Evolutionary conservation across 2,113 vertebrate species (phyloP), one percentile per base, ranked within the genome.

Genomic region (Chiloscyllium plagiosum): DNA sequence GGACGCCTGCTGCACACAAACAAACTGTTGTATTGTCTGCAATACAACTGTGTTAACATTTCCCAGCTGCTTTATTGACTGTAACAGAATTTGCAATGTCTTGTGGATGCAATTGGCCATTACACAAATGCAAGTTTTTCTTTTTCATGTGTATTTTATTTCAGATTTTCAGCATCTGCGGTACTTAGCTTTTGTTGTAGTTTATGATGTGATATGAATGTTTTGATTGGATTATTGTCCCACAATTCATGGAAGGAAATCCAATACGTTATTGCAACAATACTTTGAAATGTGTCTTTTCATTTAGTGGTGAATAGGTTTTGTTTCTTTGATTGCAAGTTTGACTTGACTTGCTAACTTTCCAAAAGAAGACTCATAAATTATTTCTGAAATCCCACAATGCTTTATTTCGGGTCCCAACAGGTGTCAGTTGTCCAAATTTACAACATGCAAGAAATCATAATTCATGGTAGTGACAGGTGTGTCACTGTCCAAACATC

Each of bases 371-470:
- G 37, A 47, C 10, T 29, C 86, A 29, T 89, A 89, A 89, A 56
- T 52, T 89, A 29, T 29, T 50, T 42, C 65, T 37, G 90, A 68
- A 94, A 68, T 52, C 90, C 90, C 50, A 56, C 29, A 24, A 19
- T 20, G 87, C 50, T 33, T 33, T 90, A 90, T 61, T 61, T 22
- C 22, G 22, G 65, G 15, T 42, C 90, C 56, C n/a, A 7, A n/a
- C n/a, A 90, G 52, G 13, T 94, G 65, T 94, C 90, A 94, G 19
- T 68, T 94, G 90, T 42, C 19, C 56, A 90, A 61, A 68, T 94
- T 94, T 94, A 94, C 65, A 42, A 68, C 65, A 24, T 22, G 22
- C 29, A 37, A 42, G 37, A n/a, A 94, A n/a, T 65, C 26, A 29
- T 65, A 42, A 22, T 42, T 94, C n/a, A 94, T 12, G 29, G 17